Conservation (phyloP, 2,113 vertebrate genomes). For the Actinemys pallida region DNA sequence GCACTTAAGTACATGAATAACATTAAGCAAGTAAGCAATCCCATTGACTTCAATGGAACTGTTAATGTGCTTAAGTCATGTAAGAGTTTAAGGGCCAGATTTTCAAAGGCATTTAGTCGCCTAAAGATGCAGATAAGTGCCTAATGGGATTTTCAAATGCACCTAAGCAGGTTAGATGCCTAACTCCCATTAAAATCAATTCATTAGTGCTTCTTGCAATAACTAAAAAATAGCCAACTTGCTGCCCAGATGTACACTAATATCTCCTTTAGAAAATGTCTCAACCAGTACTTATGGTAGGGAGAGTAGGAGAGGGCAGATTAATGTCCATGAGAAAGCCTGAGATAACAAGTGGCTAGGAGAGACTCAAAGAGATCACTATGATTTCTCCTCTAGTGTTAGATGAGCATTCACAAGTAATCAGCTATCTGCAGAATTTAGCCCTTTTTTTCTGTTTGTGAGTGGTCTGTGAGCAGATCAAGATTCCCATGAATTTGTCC, state of each 20-base stretch:
- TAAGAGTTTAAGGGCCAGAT: background rate
- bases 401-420: background rate
- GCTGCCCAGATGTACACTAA: background rate
- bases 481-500: constrained; percentile 64
- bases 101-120: background rate
- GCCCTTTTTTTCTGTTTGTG: constrained; percentile 17
- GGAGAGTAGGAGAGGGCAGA: background rate
- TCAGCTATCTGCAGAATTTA: constrained; percentile 28
- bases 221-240: background rate
- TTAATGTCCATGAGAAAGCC: constrained; percentile 4
- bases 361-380: background rate
- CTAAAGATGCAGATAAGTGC: background rate
- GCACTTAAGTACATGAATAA: background rate
- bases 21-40: background rate
- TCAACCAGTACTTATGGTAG: background rate
- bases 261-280: background rate
- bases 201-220: background rate
- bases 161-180: background rate
- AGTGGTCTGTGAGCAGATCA: background rate
- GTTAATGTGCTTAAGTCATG: background rate
- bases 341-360: background rate
- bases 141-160: background rate
- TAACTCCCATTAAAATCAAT: background rate
- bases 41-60: fast-evolving
- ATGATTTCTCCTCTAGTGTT: background rate